A percentile compares a stretch with the other conserved stretches of the same genome.
Evolutionary conservation across 2,113 vertebrate genomes (phyloP).

Genomic region (Poecile atricapillus): DNA sequence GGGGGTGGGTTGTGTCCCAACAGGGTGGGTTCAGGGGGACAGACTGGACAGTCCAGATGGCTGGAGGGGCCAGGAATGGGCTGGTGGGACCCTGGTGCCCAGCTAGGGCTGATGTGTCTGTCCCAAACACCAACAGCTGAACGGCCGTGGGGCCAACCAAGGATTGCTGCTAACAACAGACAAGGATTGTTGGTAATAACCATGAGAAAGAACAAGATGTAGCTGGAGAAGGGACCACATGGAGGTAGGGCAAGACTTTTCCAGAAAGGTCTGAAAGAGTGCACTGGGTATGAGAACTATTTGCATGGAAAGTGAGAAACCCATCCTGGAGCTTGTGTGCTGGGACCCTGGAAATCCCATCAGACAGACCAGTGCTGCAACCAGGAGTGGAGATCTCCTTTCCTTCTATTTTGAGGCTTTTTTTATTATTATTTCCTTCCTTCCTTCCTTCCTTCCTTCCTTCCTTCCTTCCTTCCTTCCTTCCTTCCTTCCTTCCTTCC

Average conservation of each 20-base stretch:
- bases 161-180: neutral
- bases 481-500: no score
- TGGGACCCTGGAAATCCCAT: neutral
- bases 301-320: neutral
- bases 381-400: neutral
- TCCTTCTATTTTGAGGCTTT: neutral
- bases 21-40: neutral
- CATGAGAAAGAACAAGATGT: neutral
- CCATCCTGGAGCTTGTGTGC: neutral
- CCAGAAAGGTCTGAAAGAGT: neutral
- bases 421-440: neutral
- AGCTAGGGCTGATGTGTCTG: neutral
- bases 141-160: neutral
- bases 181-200: neutral
- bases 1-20: neutral
- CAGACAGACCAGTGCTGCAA: neutral
- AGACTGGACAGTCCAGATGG: neutral
- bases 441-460: no score
- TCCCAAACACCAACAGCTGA: neutral
- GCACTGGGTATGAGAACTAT: neutral
- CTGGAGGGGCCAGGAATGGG: neutral
- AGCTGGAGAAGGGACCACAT: neutral
- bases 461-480: no score
- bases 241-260: neutral
- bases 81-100: neutral